phyloP scores from a whole-genome alignment of 2,113 vertebrate species.

The Tupaia chinensis region DNA sequence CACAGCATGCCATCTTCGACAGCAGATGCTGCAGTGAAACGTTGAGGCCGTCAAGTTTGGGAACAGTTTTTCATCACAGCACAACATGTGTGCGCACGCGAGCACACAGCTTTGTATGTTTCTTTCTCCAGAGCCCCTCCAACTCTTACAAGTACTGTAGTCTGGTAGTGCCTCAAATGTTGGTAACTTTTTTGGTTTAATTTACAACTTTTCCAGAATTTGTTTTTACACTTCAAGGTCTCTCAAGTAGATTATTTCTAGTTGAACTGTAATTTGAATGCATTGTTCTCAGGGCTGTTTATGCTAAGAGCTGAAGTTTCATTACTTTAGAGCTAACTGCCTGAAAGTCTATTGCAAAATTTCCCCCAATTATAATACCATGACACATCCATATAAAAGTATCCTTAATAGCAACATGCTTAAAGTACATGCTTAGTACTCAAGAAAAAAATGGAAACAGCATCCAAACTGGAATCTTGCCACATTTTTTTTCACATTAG shows the following conservation, averaged over 20 bases:
- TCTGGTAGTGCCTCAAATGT: conserved; percentile 86
- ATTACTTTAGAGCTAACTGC: conserved; percentile 84
- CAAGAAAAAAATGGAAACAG: conserved; percentile 39
- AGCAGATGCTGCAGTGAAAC: conserved; percentile 72
- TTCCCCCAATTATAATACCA: conserved; percentile 81
- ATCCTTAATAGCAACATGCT: conserved; percentile 61
- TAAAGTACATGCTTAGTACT: conserved; percentile 52
- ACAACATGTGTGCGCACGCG: conserved; percentile 35
- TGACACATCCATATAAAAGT: conserved; percentile 63
- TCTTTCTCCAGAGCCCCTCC: conserved; percentile 72
- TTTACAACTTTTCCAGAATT: conserved; percentile 84
- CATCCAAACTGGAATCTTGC: conserved; percentile 55
- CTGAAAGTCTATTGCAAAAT: conserved; percentile 83
- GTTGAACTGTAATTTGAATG: conserved; percentile 86
- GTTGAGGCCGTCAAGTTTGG: conserved; percentile 75
- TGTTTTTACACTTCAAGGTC: conserved; percentile 82
- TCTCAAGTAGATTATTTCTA: conserved; percentile 87
- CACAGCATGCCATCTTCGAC: conserved; percentile 46
- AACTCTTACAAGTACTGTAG: conserved; percentile 86
- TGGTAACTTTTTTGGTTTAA: conserved; percentile 79
- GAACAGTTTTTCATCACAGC: conserved; percentile 77
- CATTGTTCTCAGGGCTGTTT: conserved; percentile 90
- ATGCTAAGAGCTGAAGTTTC: conserved; percentile 85
- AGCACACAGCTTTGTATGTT: conserved; percentile 58
- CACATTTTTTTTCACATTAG: conserved; percentile 63